A percentile compares a stretch with the other conserved stretches of the same genome.
These are phyloP conservation scores for Delia radicum DNA, from an alignment of 1,140 invertebrate species.

Conservation along the genomic window DNA sequence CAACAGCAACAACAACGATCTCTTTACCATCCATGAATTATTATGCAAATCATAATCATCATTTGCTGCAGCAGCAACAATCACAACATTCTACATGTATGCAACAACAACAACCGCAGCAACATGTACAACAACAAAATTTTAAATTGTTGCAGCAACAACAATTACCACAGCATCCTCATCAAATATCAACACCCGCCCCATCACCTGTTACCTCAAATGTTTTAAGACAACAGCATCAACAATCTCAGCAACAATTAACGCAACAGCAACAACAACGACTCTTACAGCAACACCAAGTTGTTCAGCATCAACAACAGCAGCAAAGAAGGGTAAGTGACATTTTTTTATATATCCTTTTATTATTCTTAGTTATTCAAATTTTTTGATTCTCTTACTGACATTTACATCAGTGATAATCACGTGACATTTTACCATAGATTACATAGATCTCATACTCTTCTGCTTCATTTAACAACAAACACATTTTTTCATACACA, in stretches of 20 bases:
- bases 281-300: slow-evolving; percentile 29
- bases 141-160: background rate
- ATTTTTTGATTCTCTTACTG: no score
- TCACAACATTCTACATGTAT: background rate
- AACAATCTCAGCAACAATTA: slow-evolving; percentile 13
- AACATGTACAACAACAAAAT: background rate
- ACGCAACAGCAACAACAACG: slow-evolving; percentile 8
- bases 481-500: no score
- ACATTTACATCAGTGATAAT: no score
- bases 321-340: slow-evolving; percentile 26
- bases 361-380: no score
- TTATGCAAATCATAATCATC: slow-evolving; percentile 9
- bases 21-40: slow-evolving; percentile 14
- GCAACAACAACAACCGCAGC: slow-evolving; percentile 34
- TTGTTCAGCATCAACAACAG: slow-evolving; percentile 29
- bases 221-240: slow-evolving; percentile 8
- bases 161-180: background rate
- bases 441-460: no score
- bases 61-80: slow-evolving; percentile 22
- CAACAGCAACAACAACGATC: slow-evolving; percentile 30
- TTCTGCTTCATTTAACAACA: no score
- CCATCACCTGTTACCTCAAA: slow-evolving; percentile 2
- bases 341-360: background rate
- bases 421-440: no score
- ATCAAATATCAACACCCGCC: slow-evolving; percentile 19